A percentile compares a stretch with the other conserved stretches of the same genome.
Conservation (phyloP, 2,113 vertebrate genomes). For the Myotis lucifugus region DNA sequence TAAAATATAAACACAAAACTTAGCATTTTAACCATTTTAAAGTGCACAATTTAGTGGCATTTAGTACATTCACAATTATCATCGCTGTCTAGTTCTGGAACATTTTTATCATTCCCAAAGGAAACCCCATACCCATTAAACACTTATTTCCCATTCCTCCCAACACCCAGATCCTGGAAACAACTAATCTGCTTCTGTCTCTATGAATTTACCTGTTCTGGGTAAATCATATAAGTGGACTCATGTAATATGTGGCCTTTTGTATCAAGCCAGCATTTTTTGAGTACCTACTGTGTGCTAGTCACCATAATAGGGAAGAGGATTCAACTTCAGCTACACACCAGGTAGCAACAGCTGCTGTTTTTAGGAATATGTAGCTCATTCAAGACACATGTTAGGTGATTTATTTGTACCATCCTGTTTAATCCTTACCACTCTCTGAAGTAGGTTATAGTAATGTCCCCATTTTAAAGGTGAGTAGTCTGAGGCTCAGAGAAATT, state of each 20-base stretch:
- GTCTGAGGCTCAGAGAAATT: slow-evolving; percentile 9
- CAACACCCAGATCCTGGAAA: neutral
- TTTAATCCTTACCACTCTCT: slow-evolving; percentile 1
- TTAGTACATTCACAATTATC: neutral
- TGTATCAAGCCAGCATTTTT: neutral
- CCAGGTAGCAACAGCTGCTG: neutral
- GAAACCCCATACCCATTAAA: neutral
- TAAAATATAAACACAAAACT: slow-evolving; percentile 19
- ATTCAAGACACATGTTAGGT: neutral
- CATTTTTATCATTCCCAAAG: slow-evolving; percentile 7
- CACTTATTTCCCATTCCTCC: neutral
- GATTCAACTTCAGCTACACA: neutral
- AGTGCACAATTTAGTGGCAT: neutral
- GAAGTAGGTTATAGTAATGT: slow-evolving; percentile 21
- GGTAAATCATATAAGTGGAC: neutral
- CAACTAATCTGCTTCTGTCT: slow-evolving; percentile 27
- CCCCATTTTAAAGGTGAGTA: neutral
- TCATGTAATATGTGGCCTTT: neutral
- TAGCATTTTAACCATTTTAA: neutral
- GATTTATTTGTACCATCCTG: neutral
- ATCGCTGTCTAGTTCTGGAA: slow-evolving; percentile 34
- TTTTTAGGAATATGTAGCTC: neutral
- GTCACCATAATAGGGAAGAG: neutral
- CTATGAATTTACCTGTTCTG: slow-evolving; percentile 37
- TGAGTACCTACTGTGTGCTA: neutral